Evolutionary conservation across 1,140 invertebrate species (phyloP), one percentile per base, ranked within the genome.

Genomic region (Aphis craccivora): DNA sequence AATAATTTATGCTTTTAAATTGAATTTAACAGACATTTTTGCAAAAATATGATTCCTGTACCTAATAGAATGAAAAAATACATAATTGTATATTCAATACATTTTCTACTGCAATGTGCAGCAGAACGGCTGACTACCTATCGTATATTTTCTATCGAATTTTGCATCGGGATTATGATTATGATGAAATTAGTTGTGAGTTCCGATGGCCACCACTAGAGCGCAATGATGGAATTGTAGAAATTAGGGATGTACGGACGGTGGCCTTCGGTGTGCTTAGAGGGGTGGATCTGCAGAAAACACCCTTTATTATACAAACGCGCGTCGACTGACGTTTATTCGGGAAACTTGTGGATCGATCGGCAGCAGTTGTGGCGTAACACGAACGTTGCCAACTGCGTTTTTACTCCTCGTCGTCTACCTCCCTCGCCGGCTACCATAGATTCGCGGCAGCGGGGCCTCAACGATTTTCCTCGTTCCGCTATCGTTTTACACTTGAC

Each of bases 261-360:
- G 14, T 76, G 60, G 60, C 18, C 0, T 30, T 9, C 60, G 60
- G 18, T n/a, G 4, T 9, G 30, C 30, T 67, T 40, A 30, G 11
- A 25, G 30, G 30, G 60, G 25, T 18, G 30, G n/a, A 76, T 76
- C 4, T 76, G n/a, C 30, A 76, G 30, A 76, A n/a, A 76, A 76
- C n/a, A 76, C 30, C 60, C 60, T n/a, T 76, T 76, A 76, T 76
- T 76, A 76, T 76, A 30, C n/a, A n/a, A 76, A 23, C 40, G 40
- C 11, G 8, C 48, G 9, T 30, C 22, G 35, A 35, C 87, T 45
- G 11, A n/a, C 48, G 35, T 55, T 40, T 45, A 22, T 89, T 55
- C 35, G n/a, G 22, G 45, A 83, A 60, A 92, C 91, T 92, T 83
- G 91, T 92, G 91, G 76, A 92, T 92, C 91, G 91, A 92, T 92